Percentiles rank a stretch among this genome's conserved stretches.
Conservation (phyloP, 2,797 vertebrate genomes). For the Sebastiscus albofasciatus region DNA sequence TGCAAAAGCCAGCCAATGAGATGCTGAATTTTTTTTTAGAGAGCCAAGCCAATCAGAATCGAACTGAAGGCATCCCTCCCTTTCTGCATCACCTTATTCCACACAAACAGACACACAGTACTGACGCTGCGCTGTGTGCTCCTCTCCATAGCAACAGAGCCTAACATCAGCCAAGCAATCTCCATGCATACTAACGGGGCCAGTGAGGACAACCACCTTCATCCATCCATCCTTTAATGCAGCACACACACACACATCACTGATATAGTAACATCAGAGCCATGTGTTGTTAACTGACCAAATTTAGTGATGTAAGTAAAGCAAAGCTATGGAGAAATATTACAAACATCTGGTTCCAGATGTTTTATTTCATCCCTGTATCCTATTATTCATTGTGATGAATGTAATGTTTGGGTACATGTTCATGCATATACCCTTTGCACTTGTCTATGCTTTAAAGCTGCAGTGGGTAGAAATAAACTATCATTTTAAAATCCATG, state of each 20-base stretch:
- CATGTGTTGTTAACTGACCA: background rate
- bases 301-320: background rate
- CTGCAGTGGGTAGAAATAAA: too few species aligned
- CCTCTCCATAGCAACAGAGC: slow-evolving; percentile 80
- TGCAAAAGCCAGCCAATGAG: slow-evolving; percentile 62
- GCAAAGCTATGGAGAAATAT: too few species aligned
- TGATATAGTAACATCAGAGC: background rate
- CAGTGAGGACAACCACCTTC: slow-evolving; percentile 19
- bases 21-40: slow-evolving; percentile 18
- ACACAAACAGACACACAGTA: slow-evolving; percentile 45
- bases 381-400: background rate
- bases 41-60: slow-evolving; percentile 63
- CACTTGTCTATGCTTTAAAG: background rate
- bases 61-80: slow-evolving; percentile 43
- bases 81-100: slow-evolving; percentile 55
- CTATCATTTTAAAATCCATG: too few species aligned
- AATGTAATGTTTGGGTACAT: background rate
- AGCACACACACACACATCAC: background rate
- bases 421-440: background rate
- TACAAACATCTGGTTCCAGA: too few species aligned
- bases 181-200: slow-evolving; percentile 65
- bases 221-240: background rate
- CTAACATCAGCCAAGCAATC: slow-evolving; percentile 70
- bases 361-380: background rate
- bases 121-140: slow-evolving; percentile 64